Base-by-base conservation (phyloP, 2,888 invertebrate genomes). In the Cryptocephalus primarius region DNA sequence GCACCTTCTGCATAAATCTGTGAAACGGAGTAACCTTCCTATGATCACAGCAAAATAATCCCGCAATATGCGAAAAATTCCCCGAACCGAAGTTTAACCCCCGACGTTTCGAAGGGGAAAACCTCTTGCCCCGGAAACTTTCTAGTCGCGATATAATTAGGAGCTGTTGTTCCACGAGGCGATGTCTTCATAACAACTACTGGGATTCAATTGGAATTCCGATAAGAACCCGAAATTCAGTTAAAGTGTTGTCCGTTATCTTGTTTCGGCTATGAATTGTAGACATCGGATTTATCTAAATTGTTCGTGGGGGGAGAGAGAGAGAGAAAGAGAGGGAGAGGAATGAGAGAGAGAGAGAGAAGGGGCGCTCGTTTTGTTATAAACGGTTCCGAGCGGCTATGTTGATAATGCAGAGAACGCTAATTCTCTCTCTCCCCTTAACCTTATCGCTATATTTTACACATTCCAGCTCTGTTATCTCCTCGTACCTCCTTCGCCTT, bases 121-220 rank as follows among this genome's bases (percentile, higher is more conserved):
- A 39, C 13, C 13, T 13, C 36, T 34, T 33, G 49, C 44, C 58
- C 54, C 54, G 58, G 60, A 62, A 61, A 63, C 63, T 60, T 62
- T 60, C 58, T 58, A 62, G 61, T 66, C 63, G 64, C 64, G 63
- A 64, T 66, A 63, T 66, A 65, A 65, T 66, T 65, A 67, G 63
- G 56, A 62, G 63, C 61, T 64, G 63, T 64, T 65, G 65, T 66
- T 65, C 62, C 60, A 59, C 62, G 63, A 57, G 59, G 57, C 63
- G 63, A 65, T 64, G 65, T 66, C 65, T 64, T 64, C 64, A 64
- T 64, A 64, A 66, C 64, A 60, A 62, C 62, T 56, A 22, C 22
- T 22, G 22, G 62, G 60, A 64, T 64, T 65, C 66, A 67, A 65
- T 64, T 66, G 63, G 59, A 64, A 65, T 66, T 62, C 62, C 63